phyloP scores from a whole-genome alignment of 2,113 vertebrate genomes.

The Stercorarius parasiticus region DNA sequence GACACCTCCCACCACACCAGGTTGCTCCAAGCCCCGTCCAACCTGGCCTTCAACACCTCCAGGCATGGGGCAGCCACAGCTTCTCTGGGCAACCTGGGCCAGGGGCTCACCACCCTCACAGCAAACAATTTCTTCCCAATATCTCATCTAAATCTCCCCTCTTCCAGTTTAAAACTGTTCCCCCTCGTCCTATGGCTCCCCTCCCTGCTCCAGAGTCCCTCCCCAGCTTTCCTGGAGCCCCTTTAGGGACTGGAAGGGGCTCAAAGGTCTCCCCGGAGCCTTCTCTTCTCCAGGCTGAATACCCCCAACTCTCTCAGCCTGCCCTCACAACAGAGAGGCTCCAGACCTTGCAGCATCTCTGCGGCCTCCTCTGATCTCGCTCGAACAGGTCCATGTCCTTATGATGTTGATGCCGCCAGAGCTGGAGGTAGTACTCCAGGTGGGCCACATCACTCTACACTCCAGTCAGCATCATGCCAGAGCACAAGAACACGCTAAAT shows the following conservation, averaged over 20 bases:
- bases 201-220: background rate
- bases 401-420: background rate
- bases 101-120: background rate
- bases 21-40: background rate
- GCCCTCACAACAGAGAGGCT: background rate
- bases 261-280: background rate
- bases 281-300: background rate
- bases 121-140: background rate
- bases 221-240: background rate
- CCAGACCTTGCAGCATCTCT: background rate
- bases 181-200: background rate
- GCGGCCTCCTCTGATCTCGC: background rate
- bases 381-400: background rate
- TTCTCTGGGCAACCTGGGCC: background rate
- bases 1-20: background rate
- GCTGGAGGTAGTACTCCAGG: background rate
- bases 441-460: background rate
- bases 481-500: background rate
- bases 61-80: background rate
- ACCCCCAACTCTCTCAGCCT: background rate
- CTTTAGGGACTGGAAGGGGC: background rate
- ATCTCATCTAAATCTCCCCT: background rate
- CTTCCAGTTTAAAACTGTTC: background rate
- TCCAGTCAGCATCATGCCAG: background rate
- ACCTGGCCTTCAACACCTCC: background rate